Conservation (phyloP, 2,888 invertebrate genomes). For the Mamestra brassicae region DNA sequence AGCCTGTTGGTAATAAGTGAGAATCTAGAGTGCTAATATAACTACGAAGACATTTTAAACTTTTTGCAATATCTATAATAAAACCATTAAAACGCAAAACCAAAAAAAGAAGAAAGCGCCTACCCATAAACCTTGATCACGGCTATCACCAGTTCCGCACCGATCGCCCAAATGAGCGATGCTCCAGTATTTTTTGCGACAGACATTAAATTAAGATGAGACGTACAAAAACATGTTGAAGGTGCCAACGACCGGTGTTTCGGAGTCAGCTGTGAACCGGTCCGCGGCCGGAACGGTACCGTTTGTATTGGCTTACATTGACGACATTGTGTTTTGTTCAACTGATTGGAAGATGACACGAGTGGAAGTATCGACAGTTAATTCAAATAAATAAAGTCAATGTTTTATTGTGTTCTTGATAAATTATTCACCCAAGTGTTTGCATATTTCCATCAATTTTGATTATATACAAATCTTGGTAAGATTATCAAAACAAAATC, state of each 20-base stretch:
- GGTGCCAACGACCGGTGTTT: constrained; percentile 63
- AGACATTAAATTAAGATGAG: constrained; percentile 58
- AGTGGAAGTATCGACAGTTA: neutral
- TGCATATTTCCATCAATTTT: neutral
- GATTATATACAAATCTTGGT: neutral
- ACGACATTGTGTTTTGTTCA: constrained; percentile 41
- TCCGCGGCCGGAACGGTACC: constrained; percentile 66
- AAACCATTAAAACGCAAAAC: neutral
- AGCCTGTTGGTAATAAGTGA: neutral
- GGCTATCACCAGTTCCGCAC: constrained; percentile 26
- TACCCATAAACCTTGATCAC: constrained; percentile 20
- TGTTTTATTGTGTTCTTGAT: neutral
- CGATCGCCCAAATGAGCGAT: constrained; percentile 32
- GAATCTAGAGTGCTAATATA: neutral
- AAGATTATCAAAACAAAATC: neutral
- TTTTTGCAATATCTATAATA: neutral
- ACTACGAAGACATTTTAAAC: neutral
- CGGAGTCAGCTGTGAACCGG: constrained; percentile 69
- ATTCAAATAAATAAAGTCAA: neutral
- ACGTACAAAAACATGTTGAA: constrained; percentile 57
- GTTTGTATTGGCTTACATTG: constrained; percentile 67
- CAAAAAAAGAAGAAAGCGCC: constrained; percentile 10
- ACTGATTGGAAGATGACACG: too few relatives aligned
- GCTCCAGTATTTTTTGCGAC: constrained; percentile 60
- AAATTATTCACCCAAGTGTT: neutral